Evolutionary conservation across 2,888 invertebrate species (phyloP), one percentile per base, ranked within the genome.

Genomic region (Conus canariensis): DNA sequence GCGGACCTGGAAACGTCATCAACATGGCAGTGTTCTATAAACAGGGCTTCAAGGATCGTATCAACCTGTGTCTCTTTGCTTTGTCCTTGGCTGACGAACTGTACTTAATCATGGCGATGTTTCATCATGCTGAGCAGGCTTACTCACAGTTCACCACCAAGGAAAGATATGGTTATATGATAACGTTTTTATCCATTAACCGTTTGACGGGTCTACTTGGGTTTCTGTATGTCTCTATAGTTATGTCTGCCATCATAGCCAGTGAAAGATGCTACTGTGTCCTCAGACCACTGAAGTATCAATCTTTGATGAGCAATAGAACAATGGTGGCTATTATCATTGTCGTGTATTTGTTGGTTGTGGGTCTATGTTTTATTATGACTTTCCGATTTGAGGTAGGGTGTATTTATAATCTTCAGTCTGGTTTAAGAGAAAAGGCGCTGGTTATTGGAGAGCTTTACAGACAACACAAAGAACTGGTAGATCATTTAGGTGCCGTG

Each of bases 21-120:
- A 83, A 83, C 83, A 83, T 83, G 83, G 58, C 58, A n/a, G 83
- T 59, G 83, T 83, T 83, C 59, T 83, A 83, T 58, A 83, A 58
- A 22, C 59, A 59, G 58, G 83, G 83, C 9, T n/a, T 83, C 25
- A 83, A n/a, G n/a, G 83, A 83, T 10, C 59, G 83, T 10, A 58
- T 83, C 83, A 83, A 83, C 59, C 83, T 59, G 58, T 58, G 58
- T n/a, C 83, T 83, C 58, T 83, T 83, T 58, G 16, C 58, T 22
- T 58, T 83, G 83, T 83, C 83, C 19, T 1, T 58, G 9, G 58
- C 58, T 22, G 83, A 83, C 58, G 83, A 10, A 10, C 22, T 59
- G n/a, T n/a, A 12, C 58, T n/a, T 83, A 10, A 22, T 58, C 19
- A 9, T 12, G 9, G 16, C 22, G 22, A 83, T 83, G 83, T 9